A percentile compares a stretch with the other conserved stretches of the same genome.
These are phyloP conservation scores for Rhagium mordax DNA, from an alignment of 2,888 invertebrate genomes.

Conservation along the genomic window DNA sequence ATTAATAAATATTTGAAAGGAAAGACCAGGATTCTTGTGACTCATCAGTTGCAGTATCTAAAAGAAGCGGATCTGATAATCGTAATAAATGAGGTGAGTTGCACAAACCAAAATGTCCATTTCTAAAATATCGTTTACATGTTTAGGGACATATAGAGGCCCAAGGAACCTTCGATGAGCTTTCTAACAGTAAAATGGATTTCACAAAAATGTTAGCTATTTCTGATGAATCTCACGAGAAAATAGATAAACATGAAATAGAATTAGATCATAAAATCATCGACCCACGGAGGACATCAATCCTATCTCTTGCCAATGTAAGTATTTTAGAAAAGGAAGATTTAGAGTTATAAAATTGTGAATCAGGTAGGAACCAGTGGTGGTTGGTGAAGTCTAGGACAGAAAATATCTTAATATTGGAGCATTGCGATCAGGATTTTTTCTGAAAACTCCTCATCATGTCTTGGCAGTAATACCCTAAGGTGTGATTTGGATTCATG, in stretches of 20 bases:
- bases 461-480: no score
- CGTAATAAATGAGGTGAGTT: constrained; percentile 71
- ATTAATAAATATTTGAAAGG: constrained; percentile 73
- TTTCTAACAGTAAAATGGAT: constrained; percentile 46
- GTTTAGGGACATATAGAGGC: constrained; percentile 53
- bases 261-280: neutral
- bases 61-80: constrained; percentile 73
- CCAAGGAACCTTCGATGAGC: constrained; percentile 53
- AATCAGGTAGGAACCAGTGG: no score
- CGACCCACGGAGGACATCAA: constrained; percentile 21
- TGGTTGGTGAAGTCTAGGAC: no score
- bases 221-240: constrained; percentile 42
- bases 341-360: no score
- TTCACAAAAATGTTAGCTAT: constrained; percentile 50
- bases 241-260: constrained; percentile 25
- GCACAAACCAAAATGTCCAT: neutral
- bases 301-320: constrained; percentile 23
- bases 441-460: no score
- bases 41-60: constrained; percentile 81
- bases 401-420: no score
- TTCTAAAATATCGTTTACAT: neutral
- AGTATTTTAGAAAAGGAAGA: neutral
- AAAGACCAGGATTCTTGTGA: constrained; percentile 78
- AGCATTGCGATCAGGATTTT: no score
- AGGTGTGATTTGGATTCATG: no score